Conservation (phyloP, 2,888 invertebrate species). For the Azorinus chamasolen region DNA sequence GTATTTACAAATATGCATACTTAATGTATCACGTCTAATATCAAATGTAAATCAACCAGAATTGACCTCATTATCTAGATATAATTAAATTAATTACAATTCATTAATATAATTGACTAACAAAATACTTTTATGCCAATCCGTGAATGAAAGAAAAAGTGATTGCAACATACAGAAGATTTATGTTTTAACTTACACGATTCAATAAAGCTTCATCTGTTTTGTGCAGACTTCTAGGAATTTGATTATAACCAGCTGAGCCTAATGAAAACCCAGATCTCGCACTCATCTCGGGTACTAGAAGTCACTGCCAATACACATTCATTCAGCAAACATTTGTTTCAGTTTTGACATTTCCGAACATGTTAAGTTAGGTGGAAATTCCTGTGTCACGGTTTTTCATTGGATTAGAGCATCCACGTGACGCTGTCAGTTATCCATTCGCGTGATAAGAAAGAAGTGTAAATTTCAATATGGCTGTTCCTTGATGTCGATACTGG, state of each 20-base stretch:
- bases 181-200: slow-evolving; percentile 32
- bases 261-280: slow-evolving; percentile 65
- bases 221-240: slow-evolving; percentile 52
- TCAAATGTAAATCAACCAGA: too few relatives aligned
- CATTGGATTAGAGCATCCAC: slow-evolving; percentile 63
- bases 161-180: too few relatives aligned
- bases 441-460: slow-evolving; percentile 67
- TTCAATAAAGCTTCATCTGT: slow-evolving; percentile 56
- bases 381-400: slow-evolving; percentile 44
- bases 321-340: slow-evolving; percentile 43
- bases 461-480: slow-evolving; percentile 81
- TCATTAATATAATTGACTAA: too few relatives aligned
- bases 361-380: slow-evolving; percentile 59
- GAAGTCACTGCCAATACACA: slow-evolving; percentile 10
- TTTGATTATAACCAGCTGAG: slow-evolving; percentile 57
- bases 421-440: slow-evolving; percentile 72
- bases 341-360: slow-evolving; percentile 41
- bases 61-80: too few relatives aligned
- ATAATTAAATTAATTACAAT: too few relatives aligned
- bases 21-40: too few relatives aligned
- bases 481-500: slow-evolving; percentile 52
- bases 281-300: slow-evolving; percentile 54
- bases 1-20: too few relatives aligned
- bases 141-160: too few relatives aligned
- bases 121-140: too few relatives aligned